Evolutionary conservation across 2,113 vertebrate genomes (phyloP).

Genomic region (Peromyscus maniculatus): DNA sequence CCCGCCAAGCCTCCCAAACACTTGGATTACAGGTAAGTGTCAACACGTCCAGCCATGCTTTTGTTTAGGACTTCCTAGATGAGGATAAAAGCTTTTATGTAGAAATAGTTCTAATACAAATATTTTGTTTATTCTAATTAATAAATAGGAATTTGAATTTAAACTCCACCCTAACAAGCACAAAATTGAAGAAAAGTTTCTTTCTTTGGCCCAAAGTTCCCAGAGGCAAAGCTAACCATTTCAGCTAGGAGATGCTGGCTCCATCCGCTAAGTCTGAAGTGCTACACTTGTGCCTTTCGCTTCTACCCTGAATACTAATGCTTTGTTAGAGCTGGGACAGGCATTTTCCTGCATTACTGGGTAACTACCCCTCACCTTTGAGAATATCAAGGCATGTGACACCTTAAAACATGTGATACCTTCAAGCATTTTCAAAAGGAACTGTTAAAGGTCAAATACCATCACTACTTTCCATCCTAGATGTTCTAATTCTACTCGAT

Average conservation of each 20-base stretch:
- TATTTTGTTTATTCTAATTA: conserved; percentile 10
- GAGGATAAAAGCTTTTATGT: background rate
- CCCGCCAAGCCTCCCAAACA: background rate
- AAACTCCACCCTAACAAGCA: background rate
- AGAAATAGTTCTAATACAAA: background rate
- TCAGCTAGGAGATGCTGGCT: background rate
- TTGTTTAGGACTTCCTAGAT: background rate
- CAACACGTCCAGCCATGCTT: background rate
- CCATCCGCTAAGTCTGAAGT: background rate
- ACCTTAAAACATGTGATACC: background rate
- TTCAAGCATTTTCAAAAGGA: background rate
- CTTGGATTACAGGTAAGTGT: background rate
- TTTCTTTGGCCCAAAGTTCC: background rate
- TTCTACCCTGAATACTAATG: background rate
- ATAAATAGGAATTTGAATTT: background rate
- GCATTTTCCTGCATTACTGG: background rate
- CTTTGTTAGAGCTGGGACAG: background rate
- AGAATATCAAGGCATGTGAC: background rate
- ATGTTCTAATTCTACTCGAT: background rate
- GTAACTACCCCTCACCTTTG: background rate
- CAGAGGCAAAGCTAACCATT: background rate
- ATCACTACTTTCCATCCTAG: background rate
- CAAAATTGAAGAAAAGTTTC: background rate
- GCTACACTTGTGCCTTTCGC: background rate
- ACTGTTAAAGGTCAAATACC: background rate